Base-by-base conservation (phyloP, 2,113 vertebrate genomes). In the Aspiorhynchus laticeps region DNA sequence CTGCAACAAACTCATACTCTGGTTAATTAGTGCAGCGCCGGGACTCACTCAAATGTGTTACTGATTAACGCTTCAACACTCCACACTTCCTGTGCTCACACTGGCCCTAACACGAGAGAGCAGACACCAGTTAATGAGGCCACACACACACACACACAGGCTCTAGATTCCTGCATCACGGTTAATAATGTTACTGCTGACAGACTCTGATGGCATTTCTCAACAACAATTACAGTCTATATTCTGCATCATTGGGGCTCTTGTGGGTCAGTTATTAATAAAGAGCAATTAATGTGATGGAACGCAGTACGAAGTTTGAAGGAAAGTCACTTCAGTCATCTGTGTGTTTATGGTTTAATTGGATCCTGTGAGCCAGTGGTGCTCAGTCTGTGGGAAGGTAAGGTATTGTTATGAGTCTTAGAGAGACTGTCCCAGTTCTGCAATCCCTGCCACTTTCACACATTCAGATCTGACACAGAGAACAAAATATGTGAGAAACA, bases 151-250 rank as follows among this genome's bases (percentile, higher is more conserved):
- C 38, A 48, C 15, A 71, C 6, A n/a, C 14, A 15, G 10, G 41
- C 17, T 33, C 5, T 63, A 38, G 56, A 19, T 81, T 81, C n/a
- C 24, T 28, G 24, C 26, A 71, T 69, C 28, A 36, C 17, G 4
- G 65, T 71, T 83, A 53, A 71, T 36, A 53, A 53, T 53, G 26
- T 53, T 53, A 71, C 71, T 36, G 38, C 26, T 67, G 43, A 5
- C 63, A 71, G 81, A 26, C 43, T 71, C 36, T 82, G 14, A 21
- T 83, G 28, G 80, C 80, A 83, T 83, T 83, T 83, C 15, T 51
- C 63, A 83, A 7, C 41, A 69, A 14, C 63, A 51, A 33, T 83
- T 71, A 31, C 9, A 24, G 43, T 33, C 24, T 28, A 28, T 14
- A 28, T 28, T 63, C 17, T n/a, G 63, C 41, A 71, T 24, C 33